Evolutionary conservation across 2,888 invertebrate species (phyloP), one percentile per base, ranked within the genome.

Genomic region (Caenorhabditis sinica): DNA sequence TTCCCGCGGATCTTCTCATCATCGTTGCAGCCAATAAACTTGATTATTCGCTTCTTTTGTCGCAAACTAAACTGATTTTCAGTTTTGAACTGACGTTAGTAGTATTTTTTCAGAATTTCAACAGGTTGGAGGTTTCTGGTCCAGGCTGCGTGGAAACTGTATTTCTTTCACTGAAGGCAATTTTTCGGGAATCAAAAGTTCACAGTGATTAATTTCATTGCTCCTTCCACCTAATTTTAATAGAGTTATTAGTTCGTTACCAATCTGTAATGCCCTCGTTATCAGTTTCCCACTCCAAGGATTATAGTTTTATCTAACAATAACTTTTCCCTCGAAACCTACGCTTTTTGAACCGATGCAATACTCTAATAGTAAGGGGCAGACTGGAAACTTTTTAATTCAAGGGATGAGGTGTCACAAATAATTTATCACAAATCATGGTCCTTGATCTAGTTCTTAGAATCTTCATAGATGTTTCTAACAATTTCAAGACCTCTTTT

Each of bases 1-100:
- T 69, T 36, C 77, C 77, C 28, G 61, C 77, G 61, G 58, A 33
- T 51, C 40, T 60, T 77, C 63, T 69, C 77, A 77, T 69, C 77
- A 77, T 77, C 28, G 68, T 63, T 61, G 61, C 60, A 69, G 77
- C 61, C 76, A 69, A 77, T 60, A 23, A 60, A 58, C 65, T 51
- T 20, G 77, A 77, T 71, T 33, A 49, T 53, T 45, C 58, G 49
- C 17, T 58, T 76, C 15, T 23, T 25, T 25, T 36, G 17, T 63
- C 63, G 25, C n/a, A 23, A 69, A 69, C 36, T 40, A 43, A 63
- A 73, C 20, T 61, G 45, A 73, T 30, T 20, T 51, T 17, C 25
- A 43, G 43, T 63, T 15, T 25, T 5, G 43, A 43, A 61, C 23
- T 61, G 49, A 49, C 11, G 45, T 3, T 45, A 13, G 11, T 20